phyloP scores from a whole-genome alignment of 1,140 invertebrate genomes.

The Anastatus disparis region DNA sequence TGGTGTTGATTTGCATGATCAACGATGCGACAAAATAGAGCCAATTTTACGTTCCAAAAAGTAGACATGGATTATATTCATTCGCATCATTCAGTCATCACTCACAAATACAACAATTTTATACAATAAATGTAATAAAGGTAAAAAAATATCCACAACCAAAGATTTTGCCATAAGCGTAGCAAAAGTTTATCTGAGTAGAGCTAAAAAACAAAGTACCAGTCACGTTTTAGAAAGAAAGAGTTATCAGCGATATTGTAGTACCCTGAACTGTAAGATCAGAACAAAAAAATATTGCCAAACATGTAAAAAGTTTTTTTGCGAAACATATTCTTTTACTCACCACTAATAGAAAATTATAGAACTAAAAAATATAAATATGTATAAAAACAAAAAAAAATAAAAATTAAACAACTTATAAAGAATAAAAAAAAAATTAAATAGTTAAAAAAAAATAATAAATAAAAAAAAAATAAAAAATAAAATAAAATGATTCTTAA shows the following conservation, averaged over 20 bases:
- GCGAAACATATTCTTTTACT: too few relatives aligned
- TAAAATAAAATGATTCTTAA: too few relatives aligned
- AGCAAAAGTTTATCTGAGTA: constrained; percentile 13
- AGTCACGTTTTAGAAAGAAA: constrained; percentile 14
- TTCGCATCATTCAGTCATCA: constrained; percentile 13
- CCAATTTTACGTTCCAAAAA: not conserved
- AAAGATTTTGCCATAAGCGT: constrained; percentile 18
- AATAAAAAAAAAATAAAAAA: too few relatives aligned
- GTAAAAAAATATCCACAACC: constrained; percentile 4
- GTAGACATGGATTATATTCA: constrained; percentile 1
- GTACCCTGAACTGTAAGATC: too few relatives aligned
- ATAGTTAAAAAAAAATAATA: too few relatives aligned
- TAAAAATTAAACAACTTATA: too few relatives aligned
- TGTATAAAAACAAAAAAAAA: too few relatives aligned
- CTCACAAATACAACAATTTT: constrained; percentile 21
- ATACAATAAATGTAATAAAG: constrained; percentile 20
- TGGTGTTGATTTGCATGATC: constrained; percentile 8
- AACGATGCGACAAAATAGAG: constrained; percentile 2
- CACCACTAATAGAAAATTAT: too few relatives aligned
- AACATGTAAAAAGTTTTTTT: too few relatives aligned
- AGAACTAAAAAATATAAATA: too few relatives aligned
- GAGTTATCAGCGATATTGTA: constrained; percentile 22
- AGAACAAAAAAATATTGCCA: too few relatives aligned
- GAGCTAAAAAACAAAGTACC: constrained; percentile 16
- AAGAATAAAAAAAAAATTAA: too few relatives aligned